Evolutionary conservation across 2,113 vertebrate genomes (phyloP).

Genomic region (Potamarius usumacintae): DNA sequence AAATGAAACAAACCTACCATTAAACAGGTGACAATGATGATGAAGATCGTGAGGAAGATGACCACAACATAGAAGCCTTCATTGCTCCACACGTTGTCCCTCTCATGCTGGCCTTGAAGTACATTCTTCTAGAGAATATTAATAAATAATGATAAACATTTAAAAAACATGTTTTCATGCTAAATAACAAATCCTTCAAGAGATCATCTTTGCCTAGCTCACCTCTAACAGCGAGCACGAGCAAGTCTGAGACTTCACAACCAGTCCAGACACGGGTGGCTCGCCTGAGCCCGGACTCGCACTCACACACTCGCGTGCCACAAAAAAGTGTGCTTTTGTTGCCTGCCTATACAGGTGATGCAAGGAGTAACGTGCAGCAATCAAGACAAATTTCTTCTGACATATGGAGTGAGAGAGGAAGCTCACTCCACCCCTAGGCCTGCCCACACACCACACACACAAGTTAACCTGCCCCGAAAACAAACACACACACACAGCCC

Average conservation of each 20-base stretch:
- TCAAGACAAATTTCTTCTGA: conserved; percentile 37
- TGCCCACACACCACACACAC: conserved; percentile 32
- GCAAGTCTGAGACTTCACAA: conserved; percentile 38
- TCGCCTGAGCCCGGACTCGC: neutral
- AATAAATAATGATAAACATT: conserved; percentile 31
- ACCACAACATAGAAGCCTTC: conserved; percentile 87
- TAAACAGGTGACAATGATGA: conserved; percentile 89
- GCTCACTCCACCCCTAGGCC: conserved; percentile 34
- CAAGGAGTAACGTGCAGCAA: conserved; percentile 33
- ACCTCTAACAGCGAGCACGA: conserved; percentile 8
- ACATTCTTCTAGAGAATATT: conserved; percentile 85
- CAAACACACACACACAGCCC: conserved; percentile 14
- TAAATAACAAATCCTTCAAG: neutral
- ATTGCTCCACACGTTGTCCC: conserved; percentile 85
- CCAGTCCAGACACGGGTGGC: conserved; percentile 29
- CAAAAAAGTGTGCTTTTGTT: neutral
- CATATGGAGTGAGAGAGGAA: conserved; percentile 23
- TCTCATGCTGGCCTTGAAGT: conserved; percentile 85
- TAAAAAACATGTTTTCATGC: too few relatives aligned
- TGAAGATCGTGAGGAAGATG: conserved; percentile 93
- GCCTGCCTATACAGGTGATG: conserved; percentile 43
- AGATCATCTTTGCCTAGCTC: neutral
- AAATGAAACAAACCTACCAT: conserved; percentile 76
- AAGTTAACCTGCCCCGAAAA: neutral
- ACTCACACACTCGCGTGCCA: neutral